phyloP scores from a whole-genome alignment of 2,113 vertebrate species.

The Amphilophus citrinellus region DNA sequence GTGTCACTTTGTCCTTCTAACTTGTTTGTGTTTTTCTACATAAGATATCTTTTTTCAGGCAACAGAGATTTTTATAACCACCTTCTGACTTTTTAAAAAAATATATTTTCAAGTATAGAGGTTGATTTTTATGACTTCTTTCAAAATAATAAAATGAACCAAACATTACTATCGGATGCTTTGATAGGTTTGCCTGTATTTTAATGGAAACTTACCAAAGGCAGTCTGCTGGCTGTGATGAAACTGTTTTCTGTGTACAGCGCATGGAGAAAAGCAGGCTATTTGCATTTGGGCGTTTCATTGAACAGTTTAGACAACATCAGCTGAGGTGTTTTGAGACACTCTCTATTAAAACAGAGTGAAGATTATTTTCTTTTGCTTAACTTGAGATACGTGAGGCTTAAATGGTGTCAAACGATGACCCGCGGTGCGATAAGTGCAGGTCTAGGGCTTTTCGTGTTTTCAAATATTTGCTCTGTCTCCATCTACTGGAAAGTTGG shows the following conservation, averaged over 20 bases:
- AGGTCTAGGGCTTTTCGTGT: slow-evolving; percentile 31
- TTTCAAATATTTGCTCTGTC: slow-evolving; percentile 66
- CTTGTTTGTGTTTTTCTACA: slow-evolving; percentile 1
- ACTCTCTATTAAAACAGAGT: neutral
- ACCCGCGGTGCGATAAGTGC: slow-evolving; percentile 12
- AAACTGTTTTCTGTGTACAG: slow-evolving; percentile 32
- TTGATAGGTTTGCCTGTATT: neutral
- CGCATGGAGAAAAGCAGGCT: neutral
- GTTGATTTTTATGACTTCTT: neutral
- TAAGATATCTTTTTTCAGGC: neutral
- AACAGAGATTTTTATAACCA: neutral
- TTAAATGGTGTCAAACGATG: neutral
- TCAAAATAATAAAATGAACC: neutral
- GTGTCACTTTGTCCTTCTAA: neutral
- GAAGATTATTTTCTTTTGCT: slow-evolving; percentile 7
- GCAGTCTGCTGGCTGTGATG: slow-evolving; percentile 41
- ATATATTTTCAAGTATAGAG: neutral
- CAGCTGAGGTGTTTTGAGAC: slow-evolving; percentile 1
- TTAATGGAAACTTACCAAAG: slow-evolving; percentile 55
- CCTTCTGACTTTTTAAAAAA: neutral
- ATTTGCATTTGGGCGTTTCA: slow-evolving; percentile 9
- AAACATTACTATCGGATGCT: neutral
- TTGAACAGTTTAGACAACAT: neutral
- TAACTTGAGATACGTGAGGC: slow-evolving; percentile 2
- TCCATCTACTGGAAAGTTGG: slow-evolving; percentile 71